Percentiles rank a stretch among this genome's conserved stretches.
Conservation (phyloP, 2,888 invertebrate genomes). For the Augiades crinisus region DNA sequence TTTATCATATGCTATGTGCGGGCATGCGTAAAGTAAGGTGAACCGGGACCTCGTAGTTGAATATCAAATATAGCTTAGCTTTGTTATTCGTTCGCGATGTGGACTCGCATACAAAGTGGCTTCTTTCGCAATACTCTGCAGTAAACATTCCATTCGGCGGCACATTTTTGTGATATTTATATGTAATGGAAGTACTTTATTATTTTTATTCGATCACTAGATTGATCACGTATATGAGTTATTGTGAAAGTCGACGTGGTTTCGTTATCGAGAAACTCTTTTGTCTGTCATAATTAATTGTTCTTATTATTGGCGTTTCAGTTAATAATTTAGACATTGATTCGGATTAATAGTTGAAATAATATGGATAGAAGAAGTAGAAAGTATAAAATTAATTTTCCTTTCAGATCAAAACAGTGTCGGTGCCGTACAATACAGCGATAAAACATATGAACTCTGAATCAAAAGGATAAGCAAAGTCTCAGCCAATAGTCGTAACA, state of each 20-base stretch:
- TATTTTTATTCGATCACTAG: conserved; percentile 34
- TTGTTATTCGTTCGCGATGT: conserved; percentile 47
- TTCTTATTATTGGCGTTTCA: background rate
- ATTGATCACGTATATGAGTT: conserved; percentile 21
- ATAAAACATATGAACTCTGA: too few relatives aligned
- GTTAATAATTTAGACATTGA: background rate
- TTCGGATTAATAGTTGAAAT: too few relatives aligned
- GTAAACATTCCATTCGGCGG: conserved; percentile 44
- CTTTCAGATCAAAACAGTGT: too few relatives aligned
- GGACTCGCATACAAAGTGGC: conserved; percentile 56
- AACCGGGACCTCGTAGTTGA: conserved; percentile 58
- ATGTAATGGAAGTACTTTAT: conserved; percentile 32
- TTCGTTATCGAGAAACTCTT: background rate
- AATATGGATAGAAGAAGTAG: too few relatives aligned
- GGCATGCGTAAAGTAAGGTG: conserved; percentile 44
- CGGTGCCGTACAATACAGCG: too few relatives aligned
- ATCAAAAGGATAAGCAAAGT: too few relatives aligned
- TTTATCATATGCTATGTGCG: conserved; percentile 37
- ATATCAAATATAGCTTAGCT: conserved; percentile 54
- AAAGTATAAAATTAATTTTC: too few relatives aligned
- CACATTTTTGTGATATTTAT: conserved; percentile 42
- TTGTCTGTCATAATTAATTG: background rate
- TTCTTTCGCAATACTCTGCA: conserved; percentile 50
- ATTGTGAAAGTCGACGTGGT: conserved; percentile 12
- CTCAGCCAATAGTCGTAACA: too few relatives aligned